Conservation (phyloP, 2,888 invertebrate genomes). For the Argyresthia goedartella region DNA sequence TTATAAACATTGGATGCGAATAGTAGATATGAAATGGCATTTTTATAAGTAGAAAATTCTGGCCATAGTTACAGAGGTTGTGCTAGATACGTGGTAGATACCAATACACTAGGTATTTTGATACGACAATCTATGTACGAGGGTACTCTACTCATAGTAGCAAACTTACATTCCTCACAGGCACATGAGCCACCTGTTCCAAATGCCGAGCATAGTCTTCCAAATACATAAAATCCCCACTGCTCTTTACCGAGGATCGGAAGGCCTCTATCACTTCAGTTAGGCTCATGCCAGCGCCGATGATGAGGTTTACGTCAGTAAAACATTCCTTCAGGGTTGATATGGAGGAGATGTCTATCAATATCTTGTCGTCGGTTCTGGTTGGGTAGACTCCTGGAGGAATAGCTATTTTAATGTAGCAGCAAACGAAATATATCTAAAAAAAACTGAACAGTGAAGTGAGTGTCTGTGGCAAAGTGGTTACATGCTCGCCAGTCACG, state of each 20-base stretch:
- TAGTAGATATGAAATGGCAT: too few species aligned
- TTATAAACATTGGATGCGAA: too few species aligned
- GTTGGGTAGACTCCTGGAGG: conserved; percentile 57
- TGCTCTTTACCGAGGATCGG: conserved; percentile 32
- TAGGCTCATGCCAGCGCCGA: conserved; percentile 73
- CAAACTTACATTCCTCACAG: conserved; percentile 79
- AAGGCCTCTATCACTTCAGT: conserved; percentile 66
- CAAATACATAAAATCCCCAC: conserved; percentile 71
- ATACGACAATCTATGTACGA: too few species aligned
- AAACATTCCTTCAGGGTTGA: conserved; percentile 50
- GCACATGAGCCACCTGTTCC: conserved; percentile 77
- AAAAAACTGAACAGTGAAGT: too few species aligned
- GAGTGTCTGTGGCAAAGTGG: too few species aligned
- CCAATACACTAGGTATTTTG: too few species aligned
- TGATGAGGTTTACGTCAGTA: conserved; percentile 44
- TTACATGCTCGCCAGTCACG: too few species aligned
- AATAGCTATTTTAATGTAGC: neutral
- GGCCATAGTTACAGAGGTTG: too few species aligned
- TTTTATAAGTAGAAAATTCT: too few species aligned
- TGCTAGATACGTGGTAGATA: too few species aligned
- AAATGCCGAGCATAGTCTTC: conserved; percentile 72
- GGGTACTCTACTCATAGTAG: too few species aligned
- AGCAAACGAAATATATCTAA: too few species aligned
- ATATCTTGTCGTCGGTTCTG: conserved; percentile 46
- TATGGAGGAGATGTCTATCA: conserved; percentile 74